Conservation (phyloP, 1,140 invertebrate genomes). For the Procambarus clarkii region DNA sequence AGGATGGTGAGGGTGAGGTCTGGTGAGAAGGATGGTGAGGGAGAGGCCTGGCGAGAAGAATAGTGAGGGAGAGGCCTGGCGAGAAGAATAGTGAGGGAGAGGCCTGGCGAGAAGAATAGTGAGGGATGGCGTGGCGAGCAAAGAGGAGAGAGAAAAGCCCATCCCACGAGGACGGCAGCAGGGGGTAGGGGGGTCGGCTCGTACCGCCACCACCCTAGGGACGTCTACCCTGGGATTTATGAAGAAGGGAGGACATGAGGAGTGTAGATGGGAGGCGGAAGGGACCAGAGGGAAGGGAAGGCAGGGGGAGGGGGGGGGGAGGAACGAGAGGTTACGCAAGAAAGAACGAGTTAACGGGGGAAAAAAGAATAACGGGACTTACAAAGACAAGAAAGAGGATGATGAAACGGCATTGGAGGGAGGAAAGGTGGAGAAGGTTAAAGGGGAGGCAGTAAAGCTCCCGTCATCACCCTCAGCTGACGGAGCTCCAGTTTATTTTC, state of each 20-base stretch:
- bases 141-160: too few relatives aligned
- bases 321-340: not conserved
- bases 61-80: too few relatives aligned
- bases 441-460: not conserved
- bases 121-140: too few relatives aligned
- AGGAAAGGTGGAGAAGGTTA: not conserved
- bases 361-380: not conserved
- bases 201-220: too few relatives aligned
- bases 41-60: not conserved
- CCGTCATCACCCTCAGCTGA: slow-evolving; percentile 17
- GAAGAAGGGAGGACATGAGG: not conserved
- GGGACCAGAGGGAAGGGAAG: not conserved
- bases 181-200: too few relatives aligned
- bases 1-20: not conserved
- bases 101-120: not conserved
- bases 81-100: not conserved
- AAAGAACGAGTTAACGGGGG: not conserved
- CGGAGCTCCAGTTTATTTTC: not conserved
- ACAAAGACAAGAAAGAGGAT: not conserved
- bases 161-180: too few relatives aligned
- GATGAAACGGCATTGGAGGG: too few relatives aligned
- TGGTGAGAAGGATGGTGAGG: not conserved
- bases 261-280: not conserved
- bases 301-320: not conserved
- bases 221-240: not conserved